Evolutionary conservation across 2,113 vertebrate species (phyloP).

Genomic region (Serilophus lunatus): DNA sequence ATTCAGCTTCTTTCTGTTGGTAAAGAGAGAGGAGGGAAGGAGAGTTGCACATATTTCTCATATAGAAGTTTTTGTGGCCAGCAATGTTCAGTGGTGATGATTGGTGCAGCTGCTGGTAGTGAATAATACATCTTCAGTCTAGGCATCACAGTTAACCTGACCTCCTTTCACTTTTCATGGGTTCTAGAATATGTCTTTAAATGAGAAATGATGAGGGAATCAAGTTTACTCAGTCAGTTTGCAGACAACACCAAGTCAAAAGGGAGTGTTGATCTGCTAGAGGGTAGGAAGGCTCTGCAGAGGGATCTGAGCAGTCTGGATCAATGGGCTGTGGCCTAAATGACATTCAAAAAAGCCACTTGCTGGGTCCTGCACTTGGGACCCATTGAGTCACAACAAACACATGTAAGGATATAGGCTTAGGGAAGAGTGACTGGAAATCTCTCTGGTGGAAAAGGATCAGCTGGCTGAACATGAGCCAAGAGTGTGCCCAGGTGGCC

Average conservation of each 20-base stretch:
- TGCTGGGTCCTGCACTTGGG: not conserved
- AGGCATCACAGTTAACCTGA: not conserved
- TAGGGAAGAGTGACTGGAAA: not conserved
- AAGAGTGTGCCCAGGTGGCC: not conserved
- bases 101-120: not conserved
- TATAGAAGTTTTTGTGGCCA: not conserved
- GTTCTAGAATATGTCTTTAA: not conserved
- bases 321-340: not conserved
- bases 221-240: rapidly evolving
- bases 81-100: not conserved
- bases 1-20: not conserved
- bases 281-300: not conserved
- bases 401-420: not conserved
- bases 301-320: not conserved
- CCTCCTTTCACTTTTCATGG: not conserved
- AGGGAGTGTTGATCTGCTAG: not conserved
- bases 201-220: not conserved
- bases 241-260: rapidly evolving
- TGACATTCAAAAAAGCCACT: not conserved
- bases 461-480: not conserved
- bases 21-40: not conserved
- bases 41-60: slow-evolving; percentile 19
- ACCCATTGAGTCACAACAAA: not conserved
- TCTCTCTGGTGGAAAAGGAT: not conserved
- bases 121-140: not conserved